Base-by-base conservation (phyloP, 2,888 invertebrate genomes). In the Coelogynopora nodosa region DNA sequence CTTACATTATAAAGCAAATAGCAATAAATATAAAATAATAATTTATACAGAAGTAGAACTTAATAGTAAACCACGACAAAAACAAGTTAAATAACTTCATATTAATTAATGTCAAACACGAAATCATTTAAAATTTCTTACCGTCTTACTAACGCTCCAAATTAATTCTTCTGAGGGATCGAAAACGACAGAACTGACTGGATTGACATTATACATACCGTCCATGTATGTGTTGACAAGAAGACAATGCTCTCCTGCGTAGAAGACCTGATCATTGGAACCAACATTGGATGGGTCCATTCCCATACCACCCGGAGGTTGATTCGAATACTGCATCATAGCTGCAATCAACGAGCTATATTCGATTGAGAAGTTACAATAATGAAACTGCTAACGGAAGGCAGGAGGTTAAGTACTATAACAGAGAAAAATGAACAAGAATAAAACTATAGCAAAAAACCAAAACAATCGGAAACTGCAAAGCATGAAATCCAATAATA, bases 261-360 rank as follows among this genome's bases (percentile, higher is more conserved):
- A 74, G 74, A 74, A 74, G 23, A 74, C 74, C 27, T 74, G 74
- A 5, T 74, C 74, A 74, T 74, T 74, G 27, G 74, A 23, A 23
- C 74, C 74, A 13, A 2, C 27, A 13, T 5, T 74, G 18, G 5
- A 13, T 2, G 74, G 74, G 23, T 74, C 74, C 74, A 74, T 74
- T n/a, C 74, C 74, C 74, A 74, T 74, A n/a, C 18, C 74, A 23
- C 10, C 10, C 74, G 18, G 2, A 5, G 23, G 18, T 74, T 74
- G 74, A 74, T 74, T 74, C 18, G 74, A 74, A 74, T 13, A 74
- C 23, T 74, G 74, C 74, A 74, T 74, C 74, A 74, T 74, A 49
- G n/a, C n/a, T n/a, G n/a, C n/a, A n/a, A n/a, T n/a, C n/a, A n/a
- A n/a, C n/a, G n/a, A n/a, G n/a, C n/a, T n/a, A n/a, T n/a, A n/a